These are phyloP conservation scores for Acrossocheilus fasciatus DNA, from an alignment of 2,797 vertebrate genomes.

Conservation along the genomic window DNA sequence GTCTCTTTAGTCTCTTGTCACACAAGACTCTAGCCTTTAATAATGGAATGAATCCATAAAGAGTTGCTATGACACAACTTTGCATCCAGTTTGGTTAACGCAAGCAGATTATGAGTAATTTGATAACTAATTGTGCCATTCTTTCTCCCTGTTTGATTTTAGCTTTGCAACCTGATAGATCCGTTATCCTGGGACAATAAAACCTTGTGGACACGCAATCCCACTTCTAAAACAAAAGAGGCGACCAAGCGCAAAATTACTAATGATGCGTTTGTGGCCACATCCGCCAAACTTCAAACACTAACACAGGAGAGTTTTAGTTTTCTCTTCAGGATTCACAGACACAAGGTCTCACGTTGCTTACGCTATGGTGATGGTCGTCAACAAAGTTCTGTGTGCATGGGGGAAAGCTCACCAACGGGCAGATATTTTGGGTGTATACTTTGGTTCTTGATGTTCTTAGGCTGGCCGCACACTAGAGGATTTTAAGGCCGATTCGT, in stretches of 20 bases:
- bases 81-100: constrained; percentile 64
- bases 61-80: constrained; percentile 73
- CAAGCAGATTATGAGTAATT: constrained; percentile 79
- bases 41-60: constrained; percentile 64
- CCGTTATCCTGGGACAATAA: constrained; percentile 70
- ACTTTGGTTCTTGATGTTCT: not conserved
- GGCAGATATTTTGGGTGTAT: constrained; percentile 24
- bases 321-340: constrained; percentile 23
- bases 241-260: constrained; percentile 53
- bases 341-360: constrained; percentile 25
- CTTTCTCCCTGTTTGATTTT: constrained; percentile 65
- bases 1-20: not conserved
- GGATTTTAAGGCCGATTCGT: no score
- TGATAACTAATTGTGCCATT: constrained; percentile 79
- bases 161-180: constrained; percentile 79
- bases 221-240: constrained; percentile 65
- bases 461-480: no score
- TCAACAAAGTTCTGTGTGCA: constrained; percentile 38
- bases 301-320: constrained; percentile 39
- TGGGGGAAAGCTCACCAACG: not conserved
- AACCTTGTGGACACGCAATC: constrained; percentile 63
- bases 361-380: not conserved
- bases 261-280: constrained; percentile 50
- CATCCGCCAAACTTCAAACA: constrained; percentile 48
- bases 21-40: constrained; percentile 51